Percentiles rank a stretch among this genome's conserved stretches.
phyloP scores from a whole-genome alignment of 2,888 invertebrate genomes.

The Drosophila robusta region DNA sequence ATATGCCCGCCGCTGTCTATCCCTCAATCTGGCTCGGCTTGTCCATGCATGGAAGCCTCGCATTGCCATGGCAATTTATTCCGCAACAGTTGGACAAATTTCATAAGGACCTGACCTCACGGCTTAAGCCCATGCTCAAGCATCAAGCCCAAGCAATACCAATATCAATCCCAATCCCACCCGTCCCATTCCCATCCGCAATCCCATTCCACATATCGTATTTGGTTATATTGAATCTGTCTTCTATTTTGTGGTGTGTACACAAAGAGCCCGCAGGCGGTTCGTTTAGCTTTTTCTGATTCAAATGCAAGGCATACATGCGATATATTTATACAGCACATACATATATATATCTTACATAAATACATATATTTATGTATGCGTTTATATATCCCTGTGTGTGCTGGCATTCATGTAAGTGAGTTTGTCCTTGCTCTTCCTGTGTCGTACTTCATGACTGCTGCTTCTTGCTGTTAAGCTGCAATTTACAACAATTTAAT shows the following conservation, averaged over 20 bases:
- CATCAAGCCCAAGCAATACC: slow-evolving; percentile 10
- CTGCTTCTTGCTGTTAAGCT: slow-evolving; percentile 43
- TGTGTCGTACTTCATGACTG: slow-evolving; percentile 15
- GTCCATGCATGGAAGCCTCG: slow-evolving; percentile 41
- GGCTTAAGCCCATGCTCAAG: slow-evolving; percentile 20
- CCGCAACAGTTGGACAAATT: slow-evolving; percentile 75
- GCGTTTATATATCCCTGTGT: background rate
- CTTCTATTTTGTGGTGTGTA: slow-evolving; percentile 41
- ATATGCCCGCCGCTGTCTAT: slow-evolving; percentile 2
- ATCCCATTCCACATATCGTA: slow-evolving; percentile 3
- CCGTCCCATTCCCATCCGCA: slow-evolving; percentile 1
- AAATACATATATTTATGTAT: background rate
- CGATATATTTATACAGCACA: slow-evolving; percentile 4
- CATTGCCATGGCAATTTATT: slow-evolving; percentile 73
- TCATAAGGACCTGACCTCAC: slow-evolving; percentile 43
- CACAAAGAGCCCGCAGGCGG: slow-evolving; percentile 41
- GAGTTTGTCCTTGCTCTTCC: slow-evolving; percentile 12
- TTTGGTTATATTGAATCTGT: slow-evolving; percentile 60
- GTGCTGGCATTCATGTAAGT: background rate
- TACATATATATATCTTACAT: background rate
- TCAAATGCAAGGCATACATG: slow-evolving; percentile 13
- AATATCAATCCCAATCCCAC: slow-evolving; percentile 15
- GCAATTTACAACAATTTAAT: slow-evolving; percentile 73
- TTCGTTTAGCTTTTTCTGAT: slow-evolving; percentile 46
- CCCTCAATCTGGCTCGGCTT: background rate